phyloP scores from a whole-genome alignment of 2,888 invertebrate genomes.

The Dynastes hyllus region DNA sequence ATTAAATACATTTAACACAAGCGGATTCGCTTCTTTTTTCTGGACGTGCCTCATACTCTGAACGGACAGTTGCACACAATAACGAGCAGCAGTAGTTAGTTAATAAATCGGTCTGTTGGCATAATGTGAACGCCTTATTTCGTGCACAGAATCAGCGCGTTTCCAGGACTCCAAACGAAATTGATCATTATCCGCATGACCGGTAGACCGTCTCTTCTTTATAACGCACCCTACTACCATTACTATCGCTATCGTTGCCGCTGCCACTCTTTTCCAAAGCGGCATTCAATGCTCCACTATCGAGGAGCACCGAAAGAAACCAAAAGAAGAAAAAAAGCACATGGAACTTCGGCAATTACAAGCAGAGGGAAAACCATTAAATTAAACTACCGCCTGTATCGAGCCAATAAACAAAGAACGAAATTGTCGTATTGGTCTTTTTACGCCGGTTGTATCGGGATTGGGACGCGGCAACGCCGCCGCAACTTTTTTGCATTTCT shows the following conservation, averaged over 20 bases:
- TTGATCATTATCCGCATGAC: conserved; percentile 50
- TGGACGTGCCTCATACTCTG: not conserved
- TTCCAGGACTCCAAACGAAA: conserved; percentile 51
- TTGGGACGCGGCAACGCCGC: not conserved
- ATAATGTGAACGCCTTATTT: conserved; percentile 53
- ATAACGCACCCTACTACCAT: conserved; percentile 43
- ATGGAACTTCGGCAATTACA: conserved; percentile 19
- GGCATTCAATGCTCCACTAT: not conserved
- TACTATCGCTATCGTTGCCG: not conserved
- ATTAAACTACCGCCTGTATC: conserved; percentile 42
- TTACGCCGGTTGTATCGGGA: not conserved
- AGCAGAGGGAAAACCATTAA: conserved; percentile 31
- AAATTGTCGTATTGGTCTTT: conserved; percentile 35
- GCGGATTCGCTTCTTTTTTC: not conserved
- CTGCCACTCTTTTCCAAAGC: conserved; percentile 15
- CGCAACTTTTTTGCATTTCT: conserved; percentile 33
- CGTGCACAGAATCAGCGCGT: conserved; percentile 51
- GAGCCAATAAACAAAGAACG: conserved; percentile 42
- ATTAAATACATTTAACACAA: no score
- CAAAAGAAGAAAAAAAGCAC: not conserved
- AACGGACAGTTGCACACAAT: conserved; percentile 23
- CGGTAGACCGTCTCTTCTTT: conserved; percentile 50
- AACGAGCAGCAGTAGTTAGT: conserved; percentile 9
- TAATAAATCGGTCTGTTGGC: conserved; percentile 40
- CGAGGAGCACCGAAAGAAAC: not conserved